Evolutionary conservation across 2,888 invertebrate genomes (phyloP).

Genomic region (Anthophora plumipes): DNA sequence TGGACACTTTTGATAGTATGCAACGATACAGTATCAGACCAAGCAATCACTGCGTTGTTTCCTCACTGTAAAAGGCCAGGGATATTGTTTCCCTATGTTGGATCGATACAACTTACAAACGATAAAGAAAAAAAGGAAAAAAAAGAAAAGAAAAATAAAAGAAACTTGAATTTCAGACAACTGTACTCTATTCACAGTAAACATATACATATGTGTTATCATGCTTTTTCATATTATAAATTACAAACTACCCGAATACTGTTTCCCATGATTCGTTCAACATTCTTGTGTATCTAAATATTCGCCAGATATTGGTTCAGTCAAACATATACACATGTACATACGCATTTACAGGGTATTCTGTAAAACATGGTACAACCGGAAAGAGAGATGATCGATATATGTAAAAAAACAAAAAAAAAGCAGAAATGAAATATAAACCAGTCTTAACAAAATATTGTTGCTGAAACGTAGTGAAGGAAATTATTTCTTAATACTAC

Average conservation of each 20-base stretch:
- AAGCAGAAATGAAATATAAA: slow-evolving; percentile 55
- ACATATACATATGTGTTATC: slow-evolving; percentile 67
- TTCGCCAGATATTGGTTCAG: slow-evolving; percentile 13
- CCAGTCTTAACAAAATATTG: slow-evolving; percentile 40
- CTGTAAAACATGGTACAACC: slow-evolving; percentile 70
- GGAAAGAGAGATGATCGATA: slow-evolving; percentile 51
- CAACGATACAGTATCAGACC: slow-evolving; percentile 52
- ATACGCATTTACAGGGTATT: slow-evolving; percentile 70
- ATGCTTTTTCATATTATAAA: slow-evolving; percentile 79
- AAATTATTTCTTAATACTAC: slow-evolving; percentile 50
- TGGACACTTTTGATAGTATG: slow-evolving; percentile 11
- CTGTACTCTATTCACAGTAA: slow-evolving; percentile 67
- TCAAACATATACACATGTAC: slow-evolving; percentile 13
- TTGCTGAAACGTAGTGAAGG: slow-evolving; percentile 49
- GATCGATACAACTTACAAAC: slow-evolving; percentile 62
- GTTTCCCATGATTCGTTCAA: slow-evolving; percentile 19
- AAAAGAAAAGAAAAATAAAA: too few species aligned
- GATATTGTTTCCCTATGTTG: slow-evolving; percentile 67
- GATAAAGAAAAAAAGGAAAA: too few species aligned
- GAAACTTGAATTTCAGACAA: slow-evolving; percentile 61
- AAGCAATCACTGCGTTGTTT: slow-evolving; percentile 6
- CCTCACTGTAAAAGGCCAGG: background rate
- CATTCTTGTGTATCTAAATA: slow-evolving; percentile 6
- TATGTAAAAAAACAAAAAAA: too few species aligned
- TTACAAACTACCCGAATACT: slow-evolving; percentile 75